phyloP scores from a whole-genome alignment of 2,888 invertebrate species.

The Dichetophora obliterata region DNA sequence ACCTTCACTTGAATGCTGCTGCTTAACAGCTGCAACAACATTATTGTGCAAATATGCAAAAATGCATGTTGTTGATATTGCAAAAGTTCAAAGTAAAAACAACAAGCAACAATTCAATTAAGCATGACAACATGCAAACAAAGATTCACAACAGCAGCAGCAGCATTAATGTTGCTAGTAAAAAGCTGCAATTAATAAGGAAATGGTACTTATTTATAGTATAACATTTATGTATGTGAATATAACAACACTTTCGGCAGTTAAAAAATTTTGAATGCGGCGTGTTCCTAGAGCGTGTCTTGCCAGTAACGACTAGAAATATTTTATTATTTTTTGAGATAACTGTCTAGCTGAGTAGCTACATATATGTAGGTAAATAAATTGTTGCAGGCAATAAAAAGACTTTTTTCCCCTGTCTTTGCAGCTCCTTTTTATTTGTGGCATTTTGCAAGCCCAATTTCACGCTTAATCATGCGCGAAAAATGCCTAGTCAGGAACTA shows the following conservation, averaged over 20 bases:
- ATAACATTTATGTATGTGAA: too few relatives aligned
- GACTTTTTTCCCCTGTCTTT: too few relatives aligned
- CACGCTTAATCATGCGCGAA: conserved; percentile 45
- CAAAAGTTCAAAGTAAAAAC: neutral
- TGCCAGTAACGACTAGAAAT: too few relatives aligned
- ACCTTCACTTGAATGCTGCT: conserved; percentile 11
- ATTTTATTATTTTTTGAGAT: too few relatives aligned
- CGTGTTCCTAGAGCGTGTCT: too few relatives aligned
- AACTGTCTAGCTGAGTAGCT: too few relatives aligned
- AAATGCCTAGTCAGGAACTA: neutral
- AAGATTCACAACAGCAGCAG: neutral
- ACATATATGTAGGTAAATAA: too few relatives aligned
- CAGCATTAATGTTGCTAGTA: neutral
- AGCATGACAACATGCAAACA: conserved; percentile 4
- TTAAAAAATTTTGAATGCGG: too few relatives aligned
- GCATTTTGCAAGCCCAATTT: conserved; percentile 42
- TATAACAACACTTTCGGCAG: too few relatives aligned
- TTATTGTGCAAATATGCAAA: neutral
- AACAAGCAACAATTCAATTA: neutral
- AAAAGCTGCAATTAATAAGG: neutral
- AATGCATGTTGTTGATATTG: neutral
- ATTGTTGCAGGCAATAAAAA: too few relatives aligned
- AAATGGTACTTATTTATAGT: too few relatives aligned
- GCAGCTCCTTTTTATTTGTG: neutral
- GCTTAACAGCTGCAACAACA: conserved; percentile 34